Percentiles rank a stretch among this genome's conserved stretches.
Conservation (phyloP, 1,140 invertebrate genomes). For the Liolophura sinensis region DNA sequence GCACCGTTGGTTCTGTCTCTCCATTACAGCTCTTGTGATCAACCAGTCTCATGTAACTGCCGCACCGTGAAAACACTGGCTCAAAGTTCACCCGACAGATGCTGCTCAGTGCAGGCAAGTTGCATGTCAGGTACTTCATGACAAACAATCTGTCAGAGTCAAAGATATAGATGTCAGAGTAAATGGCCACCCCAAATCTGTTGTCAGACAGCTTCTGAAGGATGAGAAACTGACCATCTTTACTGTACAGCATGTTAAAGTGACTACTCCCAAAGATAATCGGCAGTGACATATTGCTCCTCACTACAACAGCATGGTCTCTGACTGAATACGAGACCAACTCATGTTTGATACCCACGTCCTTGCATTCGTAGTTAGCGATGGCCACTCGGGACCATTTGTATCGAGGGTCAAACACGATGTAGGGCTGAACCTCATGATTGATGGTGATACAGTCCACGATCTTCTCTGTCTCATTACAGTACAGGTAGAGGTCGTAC, state of each 20-base stretch:
- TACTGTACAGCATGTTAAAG: slow-evolving; percentile 24
- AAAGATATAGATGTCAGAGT: slow-evolving; percentile 31
- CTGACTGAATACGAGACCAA: slow-evolving; percentile 22
- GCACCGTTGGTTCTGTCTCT: slow-evolving; percentile 11
- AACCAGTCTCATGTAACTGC: slow-evolving; percentile 27
- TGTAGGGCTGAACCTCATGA: slow-evolving; percentile 28
- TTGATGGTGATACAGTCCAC: slow-evolving; percentile 16
- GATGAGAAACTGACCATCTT: slow-evolving; percentile 23
- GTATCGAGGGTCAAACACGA: slow-evolving; percentile 28
- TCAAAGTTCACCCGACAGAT: slow-evolving; percentile 27
- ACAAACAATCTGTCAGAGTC: slow-evolving; percentile 19
- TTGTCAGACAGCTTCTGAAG: slow-evolving; percentile 31
- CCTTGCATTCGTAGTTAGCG: slow-evolving; percentile 21
- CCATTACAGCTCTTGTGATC: slow-evolving; percentile 8
- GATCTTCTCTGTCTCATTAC: slow-evolving; percentile 14
- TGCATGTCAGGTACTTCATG: slow-evolving; percentile 21
- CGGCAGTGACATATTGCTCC: slow-evolving; percentile 21
- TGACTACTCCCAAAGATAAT: slow-evolving; percentile 25
- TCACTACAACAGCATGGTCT: slow-evolving; percentile 4
- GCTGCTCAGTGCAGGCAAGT: slow-evolving; percentile 20
- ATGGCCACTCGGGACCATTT: slow-evolving; percentile 24
- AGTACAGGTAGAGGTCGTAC: slow-evolving; percentile 26
- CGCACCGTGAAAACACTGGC: slow-evolving; percentile 27
- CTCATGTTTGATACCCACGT: slow-evolving; percentile 13
- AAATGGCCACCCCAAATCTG: slow-evolving; percentile 22